These are phyloP conservation scores for Origma solitaria DNA, from an alignment of 2,113 vertebrate species.

Conservation along the genomic window DNA sequence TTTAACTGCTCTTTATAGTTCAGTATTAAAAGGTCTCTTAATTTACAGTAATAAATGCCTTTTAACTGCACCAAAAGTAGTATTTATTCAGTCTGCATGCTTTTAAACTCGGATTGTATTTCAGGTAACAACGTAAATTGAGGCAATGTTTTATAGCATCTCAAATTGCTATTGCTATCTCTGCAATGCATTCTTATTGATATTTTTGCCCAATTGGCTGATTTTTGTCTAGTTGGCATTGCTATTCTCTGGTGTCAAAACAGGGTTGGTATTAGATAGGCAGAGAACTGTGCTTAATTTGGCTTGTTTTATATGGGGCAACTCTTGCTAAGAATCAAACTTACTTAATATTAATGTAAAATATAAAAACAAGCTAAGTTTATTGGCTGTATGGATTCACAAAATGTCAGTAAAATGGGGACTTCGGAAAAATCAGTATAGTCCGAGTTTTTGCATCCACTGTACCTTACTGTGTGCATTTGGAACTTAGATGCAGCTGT, in stretches of 20 bases:
- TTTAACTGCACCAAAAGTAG: constrained; percentile 44
- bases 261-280: background rate
- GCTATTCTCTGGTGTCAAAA: background rate
- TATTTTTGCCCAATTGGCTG: background rate
- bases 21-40: constrained; percentile 30
- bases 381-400: constrained; percentile 36
- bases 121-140: constrained; percentile 36
- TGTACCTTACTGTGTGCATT: constrained; percentile 10
- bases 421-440: constrained; percentile 26
- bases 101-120: constrained; percentile 59
- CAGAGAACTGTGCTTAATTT: background rate
- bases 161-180: background rate
- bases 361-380: background rate
- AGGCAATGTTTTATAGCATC: background rate
- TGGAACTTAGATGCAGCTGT: constrained; percentile 1
- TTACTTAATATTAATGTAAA: constrained; percentile 2
- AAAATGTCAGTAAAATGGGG: background rate
- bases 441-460: constrained; percentile 43
- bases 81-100: constrained; percentile 50
- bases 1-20: constrained; percentile 32
- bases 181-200: constrained; percentile 17
- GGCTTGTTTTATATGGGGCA: constrained; percentile 17
- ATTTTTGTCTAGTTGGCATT: background rate
- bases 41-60: background rate
- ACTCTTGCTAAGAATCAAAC: constrained; percentile 17